Percentiles rank a stretch among this genome's conserved stretches.
Conservation (phyloP, 2,113 vertebrate genomes). For the Naja naja region DNA sequence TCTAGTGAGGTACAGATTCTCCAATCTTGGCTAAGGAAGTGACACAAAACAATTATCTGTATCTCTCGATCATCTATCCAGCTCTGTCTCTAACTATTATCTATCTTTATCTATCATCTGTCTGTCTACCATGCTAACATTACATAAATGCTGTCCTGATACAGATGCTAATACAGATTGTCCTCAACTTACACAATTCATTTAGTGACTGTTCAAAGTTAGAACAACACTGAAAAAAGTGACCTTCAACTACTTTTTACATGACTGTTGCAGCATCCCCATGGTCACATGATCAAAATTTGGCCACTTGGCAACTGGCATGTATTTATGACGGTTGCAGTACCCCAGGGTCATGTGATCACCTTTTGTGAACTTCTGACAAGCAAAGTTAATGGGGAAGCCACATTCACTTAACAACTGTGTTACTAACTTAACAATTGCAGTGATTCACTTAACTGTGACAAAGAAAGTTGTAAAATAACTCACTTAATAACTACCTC, state of each 20-base stretch:
- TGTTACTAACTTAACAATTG: not conserved
- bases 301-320: not conserved
- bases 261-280: not conserved
- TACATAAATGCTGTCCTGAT: not conserved
- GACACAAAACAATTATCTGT: not conserved
- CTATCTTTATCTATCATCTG: not conserved
- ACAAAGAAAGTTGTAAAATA: not conserved
- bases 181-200: not conserved
- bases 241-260: not conserved
- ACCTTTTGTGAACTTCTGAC: not conserved
- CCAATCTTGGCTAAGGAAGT: not conserved
- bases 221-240: not conserved
- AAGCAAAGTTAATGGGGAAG: not conserved
- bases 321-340: not conserved
- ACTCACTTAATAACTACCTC: not conserved
- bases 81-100: not conserved
- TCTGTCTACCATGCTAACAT: not conserved
- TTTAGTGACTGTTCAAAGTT: not conserved
- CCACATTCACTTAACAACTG: not conserved
- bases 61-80: not conserved
- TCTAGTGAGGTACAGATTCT: not conserved
- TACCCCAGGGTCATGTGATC: not conserved
- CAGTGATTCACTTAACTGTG: not conserved
- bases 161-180: not conserved
- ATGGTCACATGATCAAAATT: not conserved